Evolutionary conservation across 2,888 invertebrate species (phyloP).

Genomic region (Plagodis pulveraria): DNA sequence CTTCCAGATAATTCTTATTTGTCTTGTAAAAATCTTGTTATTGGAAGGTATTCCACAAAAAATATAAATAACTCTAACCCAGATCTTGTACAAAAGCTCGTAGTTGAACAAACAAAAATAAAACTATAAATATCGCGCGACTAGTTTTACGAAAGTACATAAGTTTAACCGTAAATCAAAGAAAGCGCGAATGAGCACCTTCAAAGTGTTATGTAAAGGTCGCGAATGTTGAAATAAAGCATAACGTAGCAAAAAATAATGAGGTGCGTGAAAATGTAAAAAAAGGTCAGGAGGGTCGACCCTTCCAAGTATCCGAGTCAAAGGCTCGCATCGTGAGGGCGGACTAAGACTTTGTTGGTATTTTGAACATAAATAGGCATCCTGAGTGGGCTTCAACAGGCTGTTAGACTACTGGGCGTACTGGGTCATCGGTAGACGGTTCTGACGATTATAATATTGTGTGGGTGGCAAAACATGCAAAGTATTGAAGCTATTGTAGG

Average conservation of each 20-base stretch:
- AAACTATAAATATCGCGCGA: conserved; percentile 6
- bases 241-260: conserved; percentile 34
- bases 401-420: conserved; percentile 8
- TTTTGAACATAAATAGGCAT: conserved; percentile 9
- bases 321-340: conserved; percentile 31
- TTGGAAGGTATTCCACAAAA: no score
- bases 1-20: no score
- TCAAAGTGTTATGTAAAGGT: conserved; percentile 16
- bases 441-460: conserved; percentile 5
- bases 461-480: conserved; percentile 9
- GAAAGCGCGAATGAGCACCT: conserved; percentile 11
- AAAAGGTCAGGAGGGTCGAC: conserved; percentile 37
- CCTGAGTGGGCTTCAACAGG: conserved; percentile 9
- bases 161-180: conserved; percentile 15
- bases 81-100: no score
- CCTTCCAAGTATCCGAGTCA: conserved; percentile 36
- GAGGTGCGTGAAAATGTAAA: conserved; percentile 39
- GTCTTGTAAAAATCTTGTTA: no score
- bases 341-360: conserved; percentile 13
- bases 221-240: conserved; percentile 26
- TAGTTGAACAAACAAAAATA: conserved; percentile 8
- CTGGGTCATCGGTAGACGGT: conserved; percentile 6
- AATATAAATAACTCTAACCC: no score
- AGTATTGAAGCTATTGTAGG: conserved; percentile 4
- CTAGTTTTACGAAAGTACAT: conserved; percentile 2